Evolutionary conservation across 2,888 invertebrate species (phyloP), one percentile per base, ranked within the genome.

Genomic region (Masnerella sp.): DNA sequence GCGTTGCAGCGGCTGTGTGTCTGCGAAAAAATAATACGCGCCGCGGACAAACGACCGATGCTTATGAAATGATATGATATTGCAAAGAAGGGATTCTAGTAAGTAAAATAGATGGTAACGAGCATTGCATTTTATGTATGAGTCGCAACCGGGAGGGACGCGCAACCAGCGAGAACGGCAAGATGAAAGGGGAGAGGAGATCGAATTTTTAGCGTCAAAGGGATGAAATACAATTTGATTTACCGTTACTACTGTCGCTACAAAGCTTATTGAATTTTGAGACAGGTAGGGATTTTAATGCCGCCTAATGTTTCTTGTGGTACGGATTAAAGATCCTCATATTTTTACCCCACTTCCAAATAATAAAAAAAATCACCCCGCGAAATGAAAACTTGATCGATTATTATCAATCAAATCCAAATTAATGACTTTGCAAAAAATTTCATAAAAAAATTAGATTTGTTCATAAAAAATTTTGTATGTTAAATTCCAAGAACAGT

Each of bases 141-240:
- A 83, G 85, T 85, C 82, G 82, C 79, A 81, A 76, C 72, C 79
- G 76, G 79, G 69, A 77, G 80, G 79, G 82, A 79, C 77, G 75
- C 77, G 67, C 45, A 67, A 71, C 71, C 74, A 72, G 73, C 68
- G 70, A 77, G 69, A 49, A 73, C 61, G 67, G 74, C 75, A 72
- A 32, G 72, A 54, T 62, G 54, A 51, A 65, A 56, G 69, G 70
- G 59, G 73, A 78, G 79, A 77, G 76, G 79, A 80, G 81, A 81
- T 83, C 82, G 79, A 81, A 82, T 86, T 84, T 86, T 84, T 79
- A 78, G 83, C 79, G 80, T 83, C 83, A 82, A 84, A 83, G 82
- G 83, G 84, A 85, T 85, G 82, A 85, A 86, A 86, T 85, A 85
- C 84, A 83, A 87, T 86, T 87, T 87, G 85, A 86, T 85, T 85